Percentiles rank a stretch among this genome's conserved stretches.
Conservation (phyloP, 30 jellyfish, hydroid and myxozoan genomes). For the Hydra vulgaris region DNA sequence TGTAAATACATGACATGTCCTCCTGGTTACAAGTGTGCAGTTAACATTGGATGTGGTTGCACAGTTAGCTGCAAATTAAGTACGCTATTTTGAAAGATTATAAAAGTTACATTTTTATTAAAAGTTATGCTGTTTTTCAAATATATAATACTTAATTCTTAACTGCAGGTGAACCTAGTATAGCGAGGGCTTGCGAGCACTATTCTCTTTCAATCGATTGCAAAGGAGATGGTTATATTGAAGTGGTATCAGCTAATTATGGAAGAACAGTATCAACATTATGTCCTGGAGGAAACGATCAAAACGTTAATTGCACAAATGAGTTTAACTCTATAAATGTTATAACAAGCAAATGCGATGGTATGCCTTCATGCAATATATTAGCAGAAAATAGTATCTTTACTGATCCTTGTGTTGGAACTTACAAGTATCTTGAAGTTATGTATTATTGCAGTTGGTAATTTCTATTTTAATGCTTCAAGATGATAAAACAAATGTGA, state of each 20-base stretch:
- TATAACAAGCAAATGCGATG: neutral
- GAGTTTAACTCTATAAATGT: neutral
- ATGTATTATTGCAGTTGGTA: neutral
- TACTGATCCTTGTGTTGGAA: slow-evolving; percentile 8
- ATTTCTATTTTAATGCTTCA: too few species aligned
- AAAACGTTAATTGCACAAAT: neutral
- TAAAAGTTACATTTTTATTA: neutral
- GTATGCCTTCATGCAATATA: neutral
- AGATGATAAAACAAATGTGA: too few species aligned
- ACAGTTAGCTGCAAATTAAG: neutral
- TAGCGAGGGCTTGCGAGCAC: neutral
- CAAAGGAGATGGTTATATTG: neutral
- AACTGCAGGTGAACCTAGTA: neutral
- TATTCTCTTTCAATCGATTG: neutral
- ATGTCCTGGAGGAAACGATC: neutral
- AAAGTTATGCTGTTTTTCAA: neutral
- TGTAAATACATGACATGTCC: neutral
- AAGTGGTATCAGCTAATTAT: neutral
- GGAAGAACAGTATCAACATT: neutral
- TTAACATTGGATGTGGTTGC: neutral
- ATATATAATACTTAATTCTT: too few species aligned
- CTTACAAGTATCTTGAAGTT: neutral
- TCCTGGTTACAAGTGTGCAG: neutral
- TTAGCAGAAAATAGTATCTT: neutral
- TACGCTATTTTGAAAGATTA: neutral